Conservation (phyloP, 2,113 vertebrate genomes). For the Prionailurus bengalensis region DNA sequence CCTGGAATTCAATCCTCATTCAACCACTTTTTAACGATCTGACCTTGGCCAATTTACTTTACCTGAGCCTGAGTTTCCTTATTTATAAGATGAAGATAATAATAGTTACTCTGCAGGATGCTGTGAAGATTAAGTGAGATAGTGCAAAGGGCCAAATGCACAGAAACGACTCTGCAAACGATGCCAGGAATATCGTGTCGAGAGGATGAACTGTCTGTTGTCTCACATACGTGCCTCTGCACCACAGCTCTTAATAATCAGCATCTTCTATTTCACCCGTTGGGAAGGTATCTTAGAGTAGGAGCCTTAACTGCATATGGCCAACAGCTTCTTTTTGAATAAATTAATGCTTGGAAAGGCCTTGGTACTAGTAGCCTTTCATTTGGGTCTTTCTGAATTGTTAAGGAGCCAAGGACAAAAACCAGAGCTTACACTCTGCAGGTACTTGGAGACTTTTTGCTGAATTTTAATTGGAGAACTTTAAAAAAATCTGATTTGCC, state of each 20-base stretch:
- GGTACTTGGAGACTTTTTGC: neutral
- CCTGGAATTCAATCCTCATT: slow-evolving; percentile 11
- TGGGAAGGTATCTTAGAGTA: neutral
- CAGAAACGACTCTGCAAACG: neutral
- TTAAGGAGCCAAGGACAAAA: slow-evolving; percentile 25
- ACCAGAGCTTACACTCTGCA: neutral
- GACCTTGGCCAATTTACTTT: neutral
- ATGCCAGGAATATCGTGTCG: neutral
- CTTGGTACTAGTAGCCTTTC: neutral
- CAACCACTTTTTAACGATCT: slow-evolving; percentile 42
- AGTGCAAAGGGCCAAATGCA: neutral
- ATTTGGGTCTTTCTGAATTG: neutral
- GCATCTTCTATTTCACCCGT: neutral
- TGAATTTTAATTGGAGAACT: slow-evolving; percentile 29
- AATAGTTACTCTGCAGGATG: neutral
- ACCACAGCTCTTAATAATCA: neutral
- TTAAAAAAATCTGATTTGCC: neutral
- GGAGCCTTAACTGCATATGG: neutral
- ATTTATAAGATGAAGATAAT: slow-evolving; percentile 23
- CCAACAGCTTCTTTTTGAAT: slow-evolving; percentile 53
- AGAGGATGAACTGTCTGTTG: neutral
- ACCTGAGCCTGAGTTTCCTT: slow-evolving; percentile 49
- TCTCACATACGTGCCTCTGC: neutral
- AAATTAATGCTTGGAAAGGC: slow-evolving; percentile 26
- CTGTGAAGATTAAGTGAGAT: neutral